Conservation (phyloP, 2,888 invertebrate species). For the Rhopalosiphum nymphaeae region DNA sequence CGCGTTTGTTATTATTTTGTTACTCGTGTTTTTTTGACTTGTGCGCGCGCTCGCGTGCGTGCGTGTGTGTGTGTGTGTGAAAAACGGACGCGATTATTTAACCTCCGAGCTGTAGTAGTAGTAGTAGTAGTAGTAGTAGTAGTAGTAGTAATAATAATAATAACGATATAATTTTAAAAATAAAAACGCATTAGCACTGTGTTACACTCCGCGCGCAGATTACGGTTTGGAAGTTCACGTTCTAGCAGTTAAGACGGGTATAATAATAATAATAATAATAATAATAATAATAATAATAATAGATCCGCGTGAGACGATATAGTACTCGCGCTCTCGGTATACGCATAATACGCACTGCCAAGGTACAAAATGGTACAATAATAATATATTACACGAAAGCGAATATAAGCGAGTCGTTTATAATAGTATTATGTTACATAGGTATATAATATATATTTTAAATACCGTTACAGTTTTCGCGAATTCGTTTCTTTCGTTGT, state of each 20-base stretch:
- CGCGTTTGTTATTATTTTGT: neutral
- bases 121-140: neutral
- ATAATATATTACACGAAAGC: neutral
- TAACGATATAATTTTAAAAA: neutral
- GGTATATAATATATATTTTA: neutral
- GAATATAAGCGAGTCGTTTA: neutral
- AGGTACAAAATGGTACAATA: too few relatives aligned
- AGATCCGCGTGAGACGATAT: neutral
- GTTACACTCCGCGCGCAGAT: neutral
- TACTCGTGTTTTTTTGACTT: neutral
- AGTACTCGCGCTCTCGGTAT: neutral
- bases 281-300: constrained; percentile 3
- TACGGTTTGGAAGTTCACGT: neutral
- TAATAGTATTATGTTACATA: neutral
- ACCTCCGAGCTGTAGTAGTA: neutral
- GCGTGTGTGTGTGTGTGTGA: neutral
- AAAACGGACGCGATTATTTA: neutral
- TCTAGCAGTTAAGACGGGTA: neutral
- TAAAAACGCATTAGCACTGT: constrained; percentile 7
- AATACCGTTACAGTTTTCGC: neutral
- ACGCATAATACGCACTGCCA: neutral
- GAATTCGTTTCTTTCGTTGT: neutral
- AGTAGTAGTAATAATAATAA: neutral
- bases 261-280: neutral
- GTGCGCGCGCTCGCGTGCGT: neutral